A percentile compares a stretch with the other conserved stretches of the same genome.
These are phyloP conservation scores for Brachyptera putata DNA, from an alignment of 2,888 invertebrate species.

Conservation along the genomic window DNA sequence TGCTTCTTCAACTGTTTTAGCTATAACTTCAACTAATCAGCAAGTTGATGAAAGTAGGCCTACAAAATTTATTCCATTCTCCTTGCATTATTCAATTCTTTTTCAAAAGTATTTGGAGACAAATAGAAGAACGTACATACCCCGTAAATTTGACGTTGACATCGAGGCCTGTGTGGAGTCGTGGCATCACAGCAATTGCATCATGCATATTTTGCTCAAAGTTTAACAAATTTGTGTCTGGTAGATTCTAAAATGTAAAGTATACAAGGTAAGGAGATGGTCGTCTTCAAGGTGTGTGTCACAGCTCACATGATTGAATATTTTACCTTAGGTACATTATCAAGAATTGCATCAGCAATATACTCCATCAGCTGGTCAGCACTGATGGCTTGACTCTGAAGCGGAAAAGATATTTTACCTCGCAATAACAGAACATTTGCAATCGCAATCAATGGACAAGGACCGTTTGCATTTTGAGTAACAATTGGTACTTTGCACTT, in stretches of 20 bases:
- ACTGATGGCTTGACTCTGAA: conserved; percentile 46
- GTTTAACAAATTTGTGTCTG: conserved; percentile 44
- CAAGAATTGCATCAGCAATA: conserved; percentile 48
- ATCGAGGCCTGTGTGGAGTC: conserved; percentile 52
- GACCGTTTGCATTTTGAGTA: conserved; percentile 56
- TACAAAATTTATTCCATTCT: too few species aligned
- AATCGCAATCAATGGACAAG: conserved; percentile 54
- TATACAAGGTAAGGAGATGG: not conserved
- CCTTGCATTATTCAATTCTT: too few species aligned
- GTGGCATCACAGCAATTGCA: conserved; percentile 50
- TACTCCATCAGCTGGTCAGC: conserved; percentile 49
- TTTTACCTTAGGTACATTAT: conserved; percentile 44
- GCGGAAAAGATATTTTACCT: conserved; percentile 44
- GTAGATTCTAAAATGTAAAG: conserved; percentile 40
- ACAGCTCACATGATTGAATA: not conserved
- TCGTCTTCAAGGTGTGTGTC: not conserved
- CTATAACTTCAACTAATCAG: too few species aligned
- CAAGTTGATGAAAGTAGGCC: too few species aligned
- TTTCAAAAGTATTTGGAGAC: too few species aligned
- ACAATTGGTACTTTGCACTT: conserved; percentile 46
- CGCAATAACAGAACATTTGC: conserved; percentile 51
- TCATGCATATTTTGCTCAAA: conserved; percentile 53
- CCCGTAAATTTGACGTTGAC: conserved; percentile 52
- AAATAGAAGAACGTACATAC: too few species aligned
- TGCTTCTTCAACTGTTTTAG: too few species aligned